phyloP scores from a whole-genome alignment of 2,797 vertebrate genomes.

The Iguana delicatissima region DNA sequence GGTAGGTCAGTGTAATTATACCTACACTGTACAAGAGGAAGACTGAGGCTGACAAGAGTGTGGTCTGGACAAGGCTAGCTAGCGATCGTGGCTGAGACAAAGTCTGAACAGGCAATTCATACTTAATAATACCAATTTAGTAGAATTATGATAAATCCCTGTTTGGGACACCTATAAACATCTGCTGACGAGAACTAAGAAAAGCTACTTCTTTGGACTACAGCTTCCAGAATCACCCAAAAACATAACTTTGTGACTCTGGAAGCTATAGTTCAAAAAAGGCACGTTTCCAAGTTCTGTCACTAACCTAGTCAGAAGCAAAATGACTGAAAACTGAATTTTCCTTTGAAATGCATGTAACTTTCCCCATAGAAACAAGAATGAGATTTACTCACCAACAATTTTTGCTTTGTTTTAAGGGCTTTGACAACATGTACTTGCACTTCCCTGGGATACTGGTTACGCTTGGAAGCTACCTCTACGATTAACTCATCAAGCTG shows the following conservation, averaged over 20 bases:
- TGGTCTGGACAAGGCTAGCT: neutral
- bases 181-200: neutral
- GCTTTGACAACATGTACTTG: slow-evolving; percentile 82
- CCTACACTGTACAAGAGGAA: neutral
- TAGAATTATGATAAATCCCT: neutral
- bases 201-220: no score
- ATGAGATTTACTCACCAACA: slow-evolving; percentile 83
- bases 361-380: neutral
- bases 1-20: neutral
- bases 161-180: neutral
- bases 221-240: no score
- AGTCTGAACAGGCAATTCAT: neutral
- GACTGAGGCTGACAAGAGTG: neutral
- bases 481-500: slow-evolving; percentile 90
- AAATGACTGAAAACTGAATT: neutral
- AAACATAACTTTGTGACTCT: no score
- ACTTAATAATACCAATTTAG: neutral
- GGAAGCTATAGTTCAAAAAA: no score
- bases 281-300: no score
- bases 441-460: slow-evolving; percentile 87
- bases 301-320: neutral
- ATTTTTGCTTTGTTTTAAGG: slow-evolving; percentile 87
- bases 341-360: neutral
- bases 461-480: slow-evolving; percentile 85
- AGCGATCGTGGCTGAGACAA: neutral